Evolutionary conservation across 1,140 invertebrate genomes (phyloP), one percentile per base, ranked within the genome.

Genomic region (Muscidifurax raptorellus): DNA sequence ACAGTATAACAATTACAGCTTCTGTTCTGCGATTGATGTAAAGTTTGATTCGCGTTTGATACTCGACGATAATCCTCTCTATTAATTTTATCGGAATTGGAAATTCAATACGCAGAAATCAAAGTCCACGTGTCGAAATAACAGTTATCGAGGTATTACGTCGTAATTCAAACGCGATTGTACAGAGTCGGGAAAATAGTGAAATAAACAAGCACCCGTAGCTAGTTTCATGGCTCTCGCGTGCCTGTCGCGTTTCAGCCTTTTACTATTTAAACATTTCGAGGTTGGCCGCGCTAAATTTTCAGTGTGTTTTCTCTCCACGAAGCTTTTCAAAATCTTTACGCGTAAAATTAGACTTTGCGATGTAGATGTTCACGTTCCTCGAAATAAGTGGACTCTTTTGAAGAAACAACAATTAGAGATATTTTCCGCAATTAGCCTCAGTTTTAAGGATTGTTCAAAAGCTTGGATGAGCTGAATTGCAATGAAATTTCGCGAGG

Each of bases 401-500:
- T 3, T 28, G 10, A 12, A 69, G 3, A 12, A 30, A 2, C 10
- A 2, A 28, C 9, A 18, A 18, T n/a, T 13, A 69, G 10, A 28
- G 6, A 13, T 3, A 18, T 69, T 28, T 36, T 18, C 69, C 13
- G 28, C 12, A 74, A 40, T 40, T n/a, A 74, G 13, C 71, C 22
- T 22, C 2, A 36, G 27, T n/a, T 74, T 32, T 30, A 18, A 32
- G 30, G 18, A 59, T 59, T 18, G 18, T 59, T 59, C 22, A 10
- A 15, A 32, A 64, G 52, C 27, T n/a, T 30, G 18, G 28, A 36
- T 2, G 28, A 59, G 12, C 66, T 25, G 22, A 79, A 67, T 79
- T 36, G 18, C 59, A 67, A 79, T 79, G 30, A 18, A 79, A 79
- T n/a, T 66, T 67, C 77, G 13, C 22, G 12, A 79, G 28, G 9